Evolutionary conservation across 2,113 vertebrate genomes (phyloP).

Genomic region (Microcebus griseorufus): DNA sequence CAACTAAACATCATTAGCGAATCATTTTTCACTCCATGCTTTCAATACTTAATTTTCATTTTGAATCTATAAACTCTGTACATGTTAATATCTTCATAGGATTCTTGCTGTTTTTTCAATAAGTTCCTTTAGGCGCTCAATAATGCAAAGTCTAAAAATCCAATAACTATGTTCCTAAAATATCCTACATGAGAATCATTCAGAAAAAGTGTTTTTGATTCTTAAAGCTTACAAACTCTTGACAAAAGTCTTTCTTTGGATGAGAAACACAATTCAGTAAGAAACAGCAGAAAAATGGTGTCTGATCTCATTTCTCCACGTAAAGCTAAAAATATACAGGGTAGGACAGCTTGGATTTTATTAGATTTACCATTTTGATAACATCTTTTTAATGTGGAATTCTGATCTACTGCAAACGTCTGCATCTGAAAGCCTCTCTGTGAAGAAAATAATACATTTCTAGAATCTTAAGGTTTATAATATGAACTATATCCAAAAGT

Average conservation of each 20-base stretch:
- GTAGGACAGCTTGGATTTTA: neutral
- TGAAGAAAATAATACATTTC: constrained; percentile 15
- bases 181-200: neutral
- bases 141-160: neutral
- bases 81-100: neutral
- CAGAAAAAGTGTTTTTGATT: constrained; percentile 33
- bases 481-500: neutral
- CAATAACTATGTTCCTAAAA: constrained; percentile 27
- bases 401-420: constrained; percentile 2
- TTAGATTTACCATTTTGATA: constrained; percentile 29
- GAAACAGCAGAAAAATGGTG: neutral
- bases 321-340: constrained; percentile 9
- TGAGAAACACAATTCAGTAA: neutral
- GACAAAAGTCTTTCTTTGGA: constrained; percentile 38
- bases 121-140: neutral
- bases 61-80: neutral
- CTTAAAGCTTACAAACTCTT: constrained; percentile 34
- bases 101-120: constrained; percentile 16
- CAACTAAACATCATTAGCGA: neutral
- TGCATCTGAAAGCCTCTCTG: neutral
- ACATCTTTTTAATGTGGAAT: constrained; percentile 9
- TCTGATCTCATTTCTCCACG: constrained; percentile 8
- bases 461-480: neutral
- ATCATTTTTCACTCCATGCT: neutral
- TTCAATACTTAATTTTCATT: neutral